Evolutionary conservation across 2,113 vertebrate genomes (phyloP), one percentile per base, ranked within the genome.

Genomic region (Aplodontia rufa): DNA sequence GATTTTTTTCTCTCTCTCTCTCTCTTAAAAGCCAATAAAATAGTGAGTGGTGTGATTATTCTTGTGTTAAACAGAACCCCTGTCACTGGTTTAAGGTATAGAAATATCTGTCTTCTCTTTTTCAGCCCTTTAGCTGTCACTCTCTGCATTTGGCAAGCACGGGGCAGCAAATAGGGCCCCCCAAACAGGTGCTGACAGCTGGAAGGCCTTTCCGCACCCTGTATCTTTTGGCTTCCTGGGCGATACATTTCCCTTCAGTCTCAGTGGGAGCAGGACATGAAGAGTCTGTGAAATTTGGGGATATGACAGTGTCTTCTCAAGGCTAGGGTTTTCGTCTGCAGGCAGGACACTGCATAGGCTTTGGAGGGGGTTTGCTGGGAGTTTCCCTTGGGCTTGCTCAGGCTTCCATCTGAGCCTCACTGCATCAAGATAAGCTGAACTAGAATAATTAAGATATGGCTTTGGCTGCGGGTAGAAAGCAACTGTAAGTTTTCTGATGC

Each of bases 321-420:
- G 55, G 45, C 4, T 5, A 9, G 60, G 51, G n/a, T 37, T 76
- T 24, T 42, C 49, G 37, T 71, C 24, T 45, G 5, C 8, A 10
- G 64, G 69, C 64, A 37, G 40, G 37, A 35, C 51, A 60, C n/a
- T 26, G 32, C 35, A 17, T 3, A 5, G 35, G 32, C 30, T 5
- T 22, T 42, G 47, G 66, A 28, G n/a, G 19, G 16, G 49, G 79
- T 49, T 53, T 26, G 5, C 3, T 2, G 7, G 20, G 13, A 28
- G 49, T 32, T 55, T 22, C 47, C 19, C 11, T 71, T 0, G 0
- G 30, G 35, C 28, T 49, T 45, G 20, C 2, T 5, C 13, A 28
- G 64, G 19, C 7, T 71, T 58, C 72, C 7, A 6, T 55, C 22
- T 2, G 14, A 17, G 32, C 5, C 45, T 28, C 8, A 3, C 45